A percentile compares a stretch with the other conserved stretches of the same genome.
phyloP scores from a whole-genome alignment of 2,888 invertebrate species.

The Incurvaria masculella region DNA sequence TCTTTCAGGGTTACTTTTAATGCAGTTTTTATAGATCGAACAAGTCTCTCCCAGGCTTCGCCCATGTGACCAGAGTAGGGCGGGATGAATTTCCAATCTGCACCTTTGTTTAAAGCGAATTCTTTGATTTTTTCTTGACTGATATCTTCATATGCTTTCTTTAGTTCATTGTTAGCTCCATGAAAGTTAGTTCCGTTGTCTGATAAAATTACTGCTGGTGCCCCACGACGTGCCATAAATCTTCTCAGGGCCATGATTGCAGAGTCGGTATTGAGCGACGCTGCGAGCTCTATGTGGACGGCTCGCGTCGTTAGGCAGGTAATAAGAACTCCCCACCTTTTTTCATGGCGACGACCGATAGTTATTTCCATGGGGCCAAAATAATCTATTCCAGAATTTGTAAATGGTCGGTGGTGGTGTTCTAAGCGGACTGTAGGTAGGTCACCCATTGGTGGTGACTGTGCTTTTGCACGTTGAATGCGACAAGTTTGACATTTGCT shows the following conservation, averaged over 20 bases:
- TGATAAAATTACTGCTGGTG: slow-evolving; percentile 9
- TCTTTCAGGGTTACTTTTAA: slow-evolving; percentile 10
- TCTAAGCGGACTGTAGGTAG: slow-evolving; percentile 7
- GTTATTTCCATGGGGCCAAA: slow-evolving; percentile 14
- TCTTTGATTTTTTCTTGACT: neutral
- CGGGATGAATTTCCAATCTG: slow-evolving; percentile 13
- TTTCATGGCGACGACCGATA: slow-evolving; percentile 12
- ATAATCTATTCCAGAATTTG: slow-evolving; percentile 12
- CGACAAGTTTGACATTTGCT: no score
- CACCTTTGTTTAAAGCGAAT: slow-evolving; percentile 5
- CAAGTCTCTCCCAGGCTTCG: slow-evolving; percentile 13
- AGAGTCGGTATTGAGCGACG: slow-evolving; percentile 8
- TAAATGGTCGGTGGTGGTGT: slow-evolving; percentile 8
- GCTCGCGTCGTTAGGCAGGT: slow-evolving; percentile 8
- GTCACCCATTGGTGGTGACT: neutral
- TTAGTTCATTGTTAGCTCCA: slow-evolving; percentile 10
- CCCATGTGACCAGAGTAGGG: slow-evolving; percentile 13
- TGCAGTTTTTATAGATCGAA: slow-evolving; percentile 10
- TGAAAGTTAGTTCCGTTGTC: slow-evolving; percentile 17
- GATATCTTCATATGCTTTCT: neutral
- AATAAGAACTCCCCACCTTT: slow-evolving; percentile 7
- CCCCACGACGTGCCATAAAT: slow-evolving; percentile 10
- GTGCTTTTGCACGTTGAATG: no score
- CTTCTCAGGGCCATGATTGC: slow-evolving; percentile 13
- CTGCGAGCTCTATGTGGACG: slow-evolving; percentile 5